phyloP scores from a whole-genome alignment of 2,113 vertebrate species.

The Pyrgilauda ruficollis region DNA sequence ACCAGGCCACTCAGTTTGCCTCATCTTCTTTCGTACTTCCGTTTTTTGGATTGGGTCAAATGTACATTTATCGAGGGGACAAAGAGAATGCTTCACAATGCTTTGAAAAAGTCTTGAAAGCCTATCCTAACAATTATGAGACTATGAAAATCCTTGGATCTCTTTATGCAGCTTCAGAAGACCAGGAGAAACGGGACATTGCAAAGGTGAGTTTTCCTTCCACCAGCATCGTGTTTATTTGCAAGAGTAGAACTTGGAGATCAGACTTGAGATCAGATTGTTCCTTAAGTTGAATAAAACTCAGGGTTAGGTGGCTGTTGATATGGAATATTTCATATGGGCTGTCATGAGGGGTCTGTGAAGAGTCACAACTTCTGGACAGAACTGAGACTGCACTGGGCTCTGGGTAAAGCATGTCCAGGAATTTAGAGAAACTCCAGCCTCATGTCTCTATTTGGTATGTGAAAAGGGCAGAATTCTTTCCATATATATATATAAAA shows the following conservation, averaged over 20 bases:
- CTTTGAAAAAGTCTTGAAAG: conserved; percentile 98
- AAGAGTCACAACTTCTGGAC: background rate
- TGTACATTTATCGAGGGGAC: conserved; percentile 98
- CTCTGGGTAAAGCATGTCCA: background rate
- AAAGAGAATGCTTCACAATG: conserved; percentile 98
- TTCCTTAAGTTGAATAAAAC: background rate
- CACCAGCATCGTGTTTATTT: background rate
- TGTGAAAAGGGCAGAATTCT: background rate
- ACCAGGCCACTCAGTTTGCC: conserved; percentile 98
- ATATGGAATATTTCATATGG: background rate
- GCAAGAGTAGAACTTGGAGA: background rate
- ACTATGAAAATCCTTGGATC: conserved; percentile 99
- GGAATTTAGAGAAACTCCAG: background rate
- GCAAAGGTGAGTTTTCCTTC: conserved; percentile 81
- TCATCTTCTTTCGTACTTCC: conserved; percentile 96
- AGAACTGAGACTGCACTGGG: background rate
- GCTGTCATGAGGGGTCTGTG: background rate
- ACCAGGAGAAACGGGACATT: conserved; percentile 96
- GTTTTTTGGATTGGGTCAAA: conserved; percentile 97
- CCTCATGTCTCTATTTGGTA: background rate
- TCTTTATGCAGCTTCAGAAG: conserved; percentile 94
- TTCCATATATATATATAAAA: background rate
- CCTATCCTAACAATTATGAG: conserved; percentile 98
- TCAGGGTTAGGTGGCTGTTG: background rate
- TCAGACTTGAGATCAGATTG: background rate